Conservation (phyloP, 2,113 vertebrate genomes). For the Hippocampus mohnikei region DNA sequence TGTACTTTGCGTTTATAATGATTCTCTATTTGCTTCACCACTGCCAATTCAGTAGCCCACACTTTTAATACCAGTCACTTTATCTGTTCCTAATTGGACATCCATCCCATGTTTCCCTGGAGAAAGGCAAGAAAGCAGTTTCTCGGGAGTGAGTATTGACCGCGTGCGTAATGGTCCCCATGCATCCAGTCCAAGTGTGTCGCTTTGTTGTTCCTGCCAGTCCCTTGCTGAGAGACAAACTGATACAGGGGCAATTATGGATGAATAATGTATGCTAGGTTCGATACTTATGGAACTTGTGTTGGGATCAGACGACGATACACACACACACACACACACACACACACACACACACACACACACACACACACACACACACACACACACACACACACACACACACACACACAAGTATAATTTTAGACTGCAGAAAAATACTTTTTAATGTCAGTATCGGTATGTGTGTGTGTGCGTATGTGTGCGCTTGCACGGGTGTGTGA, state of each 20-base stretch:
- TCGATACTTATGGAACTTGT: conserved; percentile 44
- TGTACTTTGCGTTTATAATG: not conserved
- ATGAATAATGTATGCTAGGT: conserved; percentile 43
- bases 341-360: conserved; percentile 15
- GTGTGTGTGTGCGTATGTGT: conserved; percentile 1
- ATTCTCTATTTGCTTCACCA: not conserved
- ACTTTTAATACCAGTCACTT: conserved; percentile 2
- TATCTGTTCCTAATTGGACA: conserved; percentile 37
- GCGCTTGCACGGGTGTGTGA: not conserved
- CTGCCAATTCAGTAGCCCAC: not conserved
- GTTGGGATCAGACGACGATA: not conserved
- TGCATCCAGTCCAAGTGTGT: conserved; percentile 49
- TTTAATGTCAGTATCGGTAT: not conserved
- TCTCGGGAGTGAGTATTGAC: conserved; percentile 50
- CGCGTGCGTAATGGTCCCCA: conserved; percentile 49
- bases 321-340: conserved; percentile 10
- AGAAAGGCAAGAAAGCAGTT: conserved; percentile 53
- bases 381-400: too few relatives aligned
- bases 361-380: not conserved
- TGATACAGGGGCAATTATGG: conserved; percentile 54
- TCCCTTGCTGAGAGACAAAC: conserved; percentile 42
- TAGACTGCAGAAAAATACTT: not conserved
- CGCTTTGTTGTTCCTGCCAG: conserved; percentile 26
- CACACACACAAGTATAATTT: not conserved
- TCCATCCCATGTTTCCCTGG: conserved; percentile 34